Base-by-base conservation (phyloP, 2,888 invertebrate genomes). In the Pyrrhosoma nymphula region DNA sequence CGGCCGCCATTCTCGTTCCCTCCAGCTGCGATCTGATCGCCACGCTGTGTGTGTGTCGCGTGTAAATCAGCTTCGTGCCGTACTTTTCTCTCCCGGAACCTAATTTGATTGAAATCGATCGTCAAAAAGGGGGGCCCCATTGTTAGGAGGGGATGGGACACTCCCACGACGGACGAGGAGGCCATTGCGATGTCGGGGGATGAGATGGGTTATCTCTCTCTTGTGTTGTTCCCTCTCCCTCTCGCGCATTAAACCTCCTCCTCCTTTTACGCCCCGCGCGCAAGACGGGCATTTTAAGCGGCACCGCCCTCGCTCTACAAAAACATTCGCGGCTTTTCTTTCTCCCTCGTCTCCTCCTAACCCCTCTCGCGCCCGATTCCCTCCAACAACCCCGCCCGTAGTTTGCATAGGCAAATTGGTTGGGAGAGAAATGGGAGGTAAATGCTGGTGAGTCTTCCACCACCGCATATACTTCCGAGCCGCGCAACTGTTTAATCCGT, bases 51-150 rank as follows among this genome's bases (percentile, higher is more conserved):
- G 26, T 69, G 69, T 69, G 69, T 69, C 69, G 69, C 69, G n/a
- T 69, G 69, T 26, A n/a, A 69, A 69, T 69, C 69, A 69, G 69
- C 23, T n/a, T 6, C 69, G 69, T 26, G 69, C 69, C 69, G 10
- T n/a, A 23, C 26, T 69, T 69, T n/a, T 26, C 69, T 69, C 69
- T 8, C n/a, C 69, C 69, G 26, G 26, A 69, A 69, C 69, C 69
- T 69, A 69, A 69, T 69, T 69, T 69, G 69, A 69, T 69, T 69
- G 69, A 69, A 69, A 69, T 69, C 69, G 69, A 69, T 69, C 69
- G 69, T 69, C 26, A 4, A 69, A 26, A 26, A 23, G 69, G 47
- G 47, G 47, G n/a, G n/a, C n/a, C 47, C 69, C 69, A 69, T 69
- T 69, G 69, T 69, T 26, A n/a, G 10, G 47, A 8, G 47, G 47